phyloP scores from a whole-genome alignment of 2,797 vertebrate genomes.

The Lacerta viridis region DNA sequence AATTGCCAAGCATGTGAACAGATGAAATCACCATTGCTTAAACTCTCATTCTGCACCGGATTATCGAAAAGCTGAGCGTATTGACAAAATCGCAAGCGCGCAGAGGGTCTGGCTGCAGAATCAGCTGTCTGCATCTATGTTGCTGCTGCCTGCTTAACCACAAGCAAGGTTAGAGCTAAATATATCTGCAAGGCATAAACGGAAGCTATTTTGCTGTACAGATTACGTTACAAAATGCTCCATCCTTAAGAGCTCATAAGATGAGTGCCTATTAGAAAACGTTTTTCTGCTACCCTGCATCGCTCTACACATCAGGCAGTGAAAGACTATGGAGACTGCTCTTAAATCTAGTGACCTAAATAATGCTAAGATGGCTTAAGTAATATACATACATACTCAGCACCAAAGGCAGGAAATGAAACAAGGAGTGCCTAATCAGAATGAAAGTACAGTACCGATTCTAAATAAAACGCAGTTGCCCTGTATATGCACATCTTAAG shows the following conservation, averaged over 20 bases:
- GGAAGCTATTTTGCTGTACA: conserved; percentile 77
- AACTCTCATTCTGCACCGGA: conserved; percentile 66
- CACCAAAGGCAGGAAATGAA: conserved; percentile 74
- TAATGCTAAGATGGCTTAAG: conserved; percentile 80
- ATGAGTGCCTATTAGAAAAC: conserved; percentile 67
- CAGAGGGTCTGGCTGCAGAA: conserved; percentile 78
- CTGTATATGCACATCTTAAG: conserved; percentile 71
- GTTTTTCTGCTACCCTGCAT: conserved; percentile 64
- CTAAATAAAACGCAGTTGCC: conserved; percentile 71
- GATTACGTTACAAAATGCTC: conserved; percentile 76
- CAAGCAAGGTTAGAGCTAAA: conserved; percentile 84
- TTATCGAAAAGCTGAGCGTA: conserved; percentile 77
- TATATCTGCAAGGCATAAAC: conserved; percentile 82
- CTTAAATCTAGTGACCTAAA: conserved; percentile 83
- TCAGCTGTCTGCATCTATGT: conserved; percentile 85
- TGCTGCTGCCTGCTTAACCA: conserved; percentile 84
- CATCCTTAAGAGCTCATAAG: conserved; percentile 70
- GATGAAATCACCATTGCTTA: conserved; percentile 58
- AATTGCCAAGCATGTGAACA: conserved; percentile 4
- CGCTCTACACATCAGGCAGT: conserved; percentile 52
- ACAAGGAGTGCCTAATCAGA: conserved; percentile 74
- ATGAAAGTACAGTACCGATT: conserved; percentile 73
- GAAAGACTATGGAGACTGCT: conserved; percentile 72
- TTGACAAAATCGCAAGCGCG: conserved; percentile 79
- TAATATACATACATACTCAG: conserved; percentile 67